A percentile compares a stretch with the other conserved stretches of the same genome.
These are phyloP conservation scores for Danio rerio DNA, from an alignment of 2,113 vertebrate genomes.

Conservation along the genomic window GRCz12tu NC_133188.1:24149001-24149500, in stretches of 20 bases:
- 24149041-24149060: too few species aligned
- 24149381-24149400: neutral
- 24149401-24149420: neutral
- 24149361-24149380: neutral
- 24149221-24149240: neutral
- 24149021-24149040: too few species aligned
- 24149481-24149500: neutral
- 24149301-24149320: neutral
- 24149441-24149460: neutral
- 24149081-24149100: too few species aligned
- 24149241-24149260: slow-evolving; percentile 23
- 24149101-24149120: too few species aligned
- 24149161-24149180: neutral
- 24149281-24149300: neutral
- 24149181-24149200: neutral
- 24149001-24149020: too few species aligned
- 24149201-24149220: neutral
- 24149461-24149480: neutral
- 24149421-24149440: neutral
- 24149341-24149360: slow-evolving; percentile 27
- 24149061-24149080: too few species aligned
- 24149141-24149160: neutral
- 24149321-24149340: neutral
- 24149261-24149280: neutral
- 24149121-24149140: too few species aligned